Evolutionary conservation across 2,113 vertebrate genomes (phyloP).

Genomic region (Nothobranchius furzeri): DNA sequence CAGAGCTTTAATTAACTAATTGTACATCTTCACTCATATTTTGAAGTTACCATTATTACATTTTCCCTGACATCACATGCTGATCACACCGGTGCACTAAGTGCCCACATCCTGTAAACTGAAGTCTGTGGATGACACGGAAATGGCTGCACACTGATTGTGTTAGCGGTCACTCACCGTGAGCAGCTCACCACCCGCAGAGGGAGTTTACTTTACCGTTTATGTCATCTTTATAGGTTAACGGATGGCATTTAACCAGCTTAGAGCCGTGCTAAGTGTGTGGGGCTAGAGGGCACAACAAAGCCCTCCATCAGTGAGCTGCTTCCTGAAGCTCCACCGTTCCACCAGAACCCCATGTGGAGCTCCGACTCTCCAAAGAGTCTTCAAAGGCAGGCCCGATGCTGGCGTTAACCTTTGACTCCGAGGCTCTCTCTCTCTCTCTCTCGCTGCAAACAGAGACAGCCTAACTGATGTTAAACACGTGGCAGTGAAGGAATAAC

Average conservation of each 20-base stretch:
- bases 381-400: constrained; percentile 68
- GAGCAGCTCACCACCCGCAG: constrained; percentile 16
- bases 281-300: constrained; percentile 36
- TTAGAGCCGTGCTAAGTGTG: constrained; percentile 28
- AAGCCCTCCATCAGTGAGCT: constrained; percentile 39
- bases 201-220: constrained; percentile 23
- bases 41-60: constrained; percentile 32
- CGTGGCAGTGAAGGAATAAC: constrained; percentile 18
- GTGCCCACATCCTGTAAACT: not conserved
- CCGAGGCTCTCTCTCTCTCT: constrained; percentile 30
- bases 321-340: constrained; percentile 58
- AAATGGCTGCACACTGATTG: not conserved
- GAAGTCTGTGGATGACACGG: not conserved
- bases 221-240: constrained; percentile 24
- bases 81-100: constrained; percentile 15
- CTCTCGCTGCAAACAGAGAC: constrained; percentile 33
- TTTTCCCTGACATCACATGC: constrained; percentile 26
- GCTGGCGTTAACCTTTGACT: constrained; percentile 71
- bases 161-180: not conserved
- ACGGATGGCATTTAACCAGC: constrained; percentile 15
- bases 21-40: constrained; percentile 24
- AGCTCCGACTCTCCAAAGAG: constrained; percentile 48
- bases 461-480: constrained; percentile 51
- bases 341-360: constrained; percentile 52
- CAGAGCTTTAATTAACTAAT: constrained; percentile 36